These are phyloP conservation scores for Cygnus atratus DNA, from an alignment of 2,113 vertebrate species.

Conservation along the genomic window DNA sequence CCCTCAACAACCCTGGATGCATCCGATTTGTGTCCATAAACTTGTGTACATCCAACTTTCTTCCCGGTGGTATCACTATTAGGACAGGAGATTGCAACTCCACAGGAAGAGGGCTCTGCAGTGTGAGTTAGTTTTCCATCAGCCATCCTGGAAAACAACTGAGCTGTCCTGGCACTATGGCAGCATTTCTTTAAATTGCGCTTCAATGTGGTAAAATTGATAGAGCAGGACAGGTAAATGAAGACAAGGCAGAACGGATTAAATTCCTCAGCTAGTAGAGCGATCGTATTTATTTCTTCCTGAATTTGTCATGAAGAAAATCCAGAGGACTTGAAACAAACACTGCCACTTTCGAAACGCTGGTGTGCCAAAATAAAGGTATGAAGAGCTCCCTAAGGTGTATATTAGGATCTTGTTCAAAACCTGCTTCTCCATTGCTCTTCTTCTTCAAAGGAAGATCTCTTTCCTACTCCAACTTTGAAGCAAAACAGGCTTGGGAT, in stretches of 20 bases:
- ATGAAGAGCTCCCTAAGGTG: neutral
- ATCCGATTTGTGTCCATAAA: neutral
- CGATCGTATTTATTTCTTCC: neutral
- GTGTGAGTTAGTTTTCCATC: neutral
- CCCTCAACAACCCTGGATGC: neutral
- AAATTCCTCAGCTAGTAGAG: neutral
- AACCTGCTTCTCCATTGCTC: neutral
- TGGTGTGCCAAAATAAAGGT: neutral
- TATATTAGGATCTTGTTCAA: neutral
- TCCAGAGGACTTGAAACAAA: neutral
- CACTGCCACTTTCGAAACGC: accelerated
- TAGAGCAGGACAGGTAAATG: neutral
- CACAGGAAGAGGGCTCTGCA: neutral
- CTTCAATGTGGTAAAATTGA: neutral
- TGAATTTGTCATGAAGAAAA: neutral
- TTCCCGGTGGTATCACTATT: neutral
- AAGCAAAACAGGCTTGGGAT: neutral
- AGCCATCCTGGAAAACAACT: neutral
- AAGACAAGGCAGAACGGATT: neutral
- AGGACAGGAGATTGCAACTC: neutral
- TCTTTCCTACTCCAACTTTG: neutral
- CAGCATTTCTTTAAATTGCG: neutral
- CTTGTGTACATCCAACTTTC: neutral
- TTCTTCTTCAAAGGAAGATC: neutral
- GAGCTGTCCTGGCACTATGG: neutral